These are phyloP conservation scores for Macrobrachium nipponense DNA, from an alignment of 1,140 invertebrate species.

Conservation along the genomic window DNA sequence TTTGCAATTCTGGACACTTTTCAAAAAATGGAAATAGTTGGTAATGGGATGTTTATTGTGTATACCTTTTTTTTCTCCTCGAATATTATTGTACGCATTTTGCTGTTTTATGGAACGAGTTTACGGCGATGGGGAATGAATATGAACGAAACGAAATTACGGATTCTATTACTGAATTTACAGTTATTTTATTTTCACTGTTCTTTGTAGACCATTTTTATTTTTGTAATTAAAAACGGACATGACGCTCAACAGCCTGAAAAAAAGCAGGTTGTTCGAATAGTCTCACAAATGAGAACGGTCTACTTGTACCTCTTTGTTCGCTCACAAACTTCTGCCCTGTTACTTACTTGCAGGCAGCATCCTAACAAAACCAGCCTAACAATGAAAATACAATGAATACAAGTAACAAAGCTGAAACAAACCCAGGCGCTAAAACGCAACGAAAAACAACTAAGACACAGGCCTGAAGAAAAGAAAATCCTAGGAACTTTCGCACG, in stretches of 20 bases:
- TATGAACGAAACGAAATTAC: not conserved
- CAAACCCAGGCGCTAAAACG: not conserved
- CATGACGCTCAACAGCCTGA: not conserved
- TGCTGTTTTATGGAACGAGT: not conserved
- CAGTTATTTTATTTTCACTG: no score
- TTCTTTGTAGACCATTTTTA: no score
- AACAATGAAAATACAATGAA: not conserved
- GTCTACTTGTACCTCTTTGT: no score
- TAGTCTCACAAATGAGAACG: no score
- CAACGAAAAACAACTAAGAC: not conserved
- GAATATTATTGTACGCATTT: not conserved
- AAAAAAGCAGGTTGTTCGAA: not conserved
- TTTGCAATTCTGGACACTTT: no score
- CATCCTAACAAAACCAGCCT: not conserved
- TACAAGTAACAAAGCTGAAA: not conserved
- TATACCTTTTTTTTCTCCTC: not conserved
- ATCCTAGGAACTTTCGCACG: not conserved
- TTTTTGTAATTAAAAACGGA: not conserved
- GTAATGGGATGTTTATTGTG: no score
- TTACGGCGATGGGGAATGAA: not conserved
- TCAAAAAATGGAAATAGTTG: no score
- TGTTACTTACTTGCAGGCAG: no score
- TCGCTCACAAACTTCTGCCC: no score
- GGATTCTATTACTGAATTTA: no score
- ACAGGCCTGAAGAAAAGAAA: not conserved